Percentiles rank a stretch among this genome's conserved stretches.
These are phyloP conservation scores for Steatornis caripensis DNA, from an alignment of 2,113 vertebrate genomes.

Conservation along the genomic window DNA sequence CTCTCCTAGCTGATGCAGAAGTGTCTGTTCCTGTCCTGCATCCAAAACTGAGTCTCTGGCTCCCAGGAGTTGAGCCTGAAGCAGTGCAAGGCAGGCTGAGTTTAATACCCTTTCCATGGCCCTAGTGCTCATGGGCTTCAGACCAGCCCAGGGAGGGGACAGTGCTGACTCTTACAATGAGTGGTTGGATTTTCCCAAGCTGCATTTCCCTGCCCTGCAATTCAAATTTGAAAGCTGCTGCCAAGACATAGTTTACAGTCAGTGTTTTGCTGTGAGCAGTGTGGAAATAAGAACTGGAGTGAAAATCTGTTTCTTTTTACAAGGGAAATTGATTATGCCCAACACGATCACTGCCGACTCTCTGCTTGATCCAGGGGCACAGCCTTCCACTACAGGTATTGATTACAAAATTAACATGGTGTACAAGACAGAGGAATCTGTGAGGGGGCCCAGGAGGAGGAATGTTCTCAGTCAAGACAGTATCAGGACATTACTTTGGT, in stretches of 20 bases:
- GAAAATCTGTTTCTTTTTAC: background rate
- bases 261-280: background rate
- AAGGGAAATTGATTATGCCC: background rate
- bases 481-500: background rate
- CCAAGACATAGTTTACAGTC: background rate
- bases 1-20: background rate
- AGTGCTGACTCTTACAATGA: background rate
- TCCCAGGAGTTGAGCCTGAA: background rate
- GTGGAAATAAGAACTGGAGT: background rate
- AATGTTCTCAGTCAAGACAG: background rate
- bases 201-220: background rate
- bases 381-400: background rate
- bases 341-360: background rate
- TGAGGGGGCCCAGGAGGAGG: background rate
- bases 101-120: background rate
- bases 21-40: background rate
- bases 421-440: background rate
- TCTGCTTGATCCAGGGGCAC: background rate
- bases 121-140: background rate
- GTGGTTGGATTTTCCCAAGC: background rate
- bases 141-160: background rate
- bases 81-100: background rate
- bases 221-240: background rate
- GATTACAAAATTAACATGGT: background rate
- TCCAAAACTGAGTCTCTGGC: background rate